Base-by-base conservation (phyloP, 1,140 invertebrate species). In the Galleria mellonella region DNA sequence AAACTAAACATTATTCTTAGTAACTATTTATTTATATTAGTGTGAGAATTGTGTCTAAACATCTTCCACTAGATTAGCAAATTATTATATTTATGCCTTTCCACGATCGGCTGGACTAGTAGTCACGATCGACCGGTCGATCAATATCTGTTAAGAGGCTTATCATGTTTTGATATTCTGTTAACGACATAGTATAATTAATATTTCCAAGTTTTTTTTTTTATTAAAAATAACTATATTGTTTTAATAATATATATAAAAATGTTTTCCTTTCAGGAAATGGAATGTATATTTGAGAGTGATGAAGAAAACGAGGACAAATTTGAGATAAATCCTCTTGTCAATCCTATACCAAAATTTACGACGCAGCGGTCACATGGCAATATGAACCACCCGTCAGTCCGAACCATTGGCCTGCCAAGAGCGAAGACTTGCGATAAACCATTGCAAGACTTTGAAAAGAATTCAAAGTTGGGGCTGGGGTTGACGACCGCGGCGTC, bases 221-320 rank as follows among this genome's bases (percentile, higher is more conserved):
- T 23, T 23, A 23, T 23, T 23, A 23, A 2, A 23, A 2, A 23
- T 23, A 3, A 23, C 17, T n/a, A n/a, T 32, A 33, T 32, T 1
- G 4, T 29, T 37, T 12, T 41, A 11, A 12, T 28, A 35, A 32
- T 4, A 8, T 23, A 33, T 37, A 27, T 11, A 17, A 37, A 37
- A 14, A 33, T 31, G 27, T 28, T 38, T 2, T 35, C 4, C 13
- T 83, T 75, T 39, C 61, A 90, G 88, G 88, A 89, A 81, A 89
- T 90, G 88, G 88, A 89, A 58, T 88, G 87, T 36, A 90, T 90
- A 38, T 72, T 87, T 47, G 88, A 89, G 63, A 89, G 83, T 13
- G 89, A 89, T 35, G 88, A 89, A 51, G 89, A 90, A 52, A 85
- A 77, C 0, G 76, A 83, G 0, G 86, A 87, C 43, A 86, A 86